Evolutionary conservation across 2,797 vertebrate species (phyloP).

Genomic region (Microhierax caerulescens): DNA sequence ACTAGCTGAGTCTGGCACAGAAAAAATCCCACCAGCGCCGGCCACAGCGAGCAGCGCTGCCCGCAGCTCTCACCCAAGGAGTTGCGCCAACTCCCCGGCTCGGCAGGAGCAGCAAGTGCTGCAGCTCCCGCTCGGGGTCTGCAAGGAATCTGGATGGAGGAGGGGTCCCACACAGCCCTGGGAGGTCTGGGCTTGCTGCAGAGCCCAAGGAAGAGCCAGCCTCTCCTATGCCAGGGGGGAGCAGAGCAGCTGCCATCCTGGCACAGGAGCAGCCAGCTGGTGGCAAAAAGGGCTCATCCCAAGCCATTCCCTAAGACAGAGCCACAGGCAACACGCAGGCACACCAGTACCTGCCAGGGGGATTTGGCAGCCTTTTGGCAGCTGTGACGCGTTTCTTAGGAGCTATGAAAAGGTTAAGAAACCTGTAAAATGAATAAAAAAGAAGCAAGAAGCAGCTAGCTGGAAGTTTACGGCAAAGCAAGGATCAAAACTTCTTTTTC

Average conservation of each 20-base stretch:
- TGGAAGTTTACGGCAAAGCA: background rate
- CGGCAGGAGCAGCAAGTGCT: background rate
- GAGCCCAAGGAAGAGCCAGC: background rate
- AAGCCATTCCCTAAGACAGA: background rate
- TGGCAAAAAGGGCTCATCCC: background rate
- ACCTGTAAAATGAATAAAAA: background rate
- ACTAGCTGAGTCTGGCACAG: background rate
- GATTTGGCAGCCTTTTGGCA: background rate
- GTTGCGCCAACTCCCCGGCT: background rate
- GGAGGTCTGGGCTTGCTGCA: background rate
- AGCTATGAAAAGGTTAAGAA: background rate
- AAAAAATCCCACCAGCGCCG: background rate
- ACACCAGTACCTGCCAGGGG: background rate
- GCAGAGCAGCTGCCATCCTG: background rate
- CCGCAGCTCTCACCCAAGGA: background rate
- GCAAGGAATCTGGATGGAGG: background rate
- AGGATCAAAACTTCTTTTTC: background rate
- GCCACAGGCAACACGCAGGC: background rate
- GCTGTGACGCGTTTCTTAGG: background rate
- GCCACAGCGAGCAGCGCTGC: background rate
- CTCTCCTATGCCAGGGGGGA: background rate
- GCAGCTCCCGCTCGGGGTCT: background rate
- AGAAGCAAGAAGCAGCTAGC: background rate
- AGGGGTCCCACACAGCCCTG: fast-evolving
- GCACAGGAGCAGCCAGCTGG: background rate